Conservation (phyloP, 37 sponge, comb jelly and placozoan genomes). For the Ephydatia muelleri region DNA sequence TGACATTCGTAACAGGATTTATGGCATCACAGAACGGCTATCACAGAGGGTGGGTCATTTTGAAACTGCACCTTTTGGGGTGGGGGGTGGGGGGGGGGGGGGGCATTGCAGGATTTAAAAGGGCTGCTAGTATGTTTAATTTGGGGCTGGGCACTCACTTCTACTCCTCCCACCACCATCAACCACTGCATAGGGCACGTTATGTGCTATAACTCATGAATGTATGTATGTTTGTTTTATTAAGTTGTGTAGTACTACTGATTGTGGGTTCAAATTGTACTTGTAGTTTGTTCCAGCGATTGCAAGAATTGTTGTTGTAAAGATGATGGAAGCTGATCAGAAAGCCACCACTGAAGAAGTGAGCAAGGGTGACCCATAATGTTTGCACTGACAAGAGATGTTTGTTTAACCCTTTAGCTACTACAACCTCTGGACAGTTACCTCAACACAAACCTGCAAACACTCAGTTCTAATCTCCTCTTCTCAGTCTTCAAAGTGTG, state of each 20-base stretch:
- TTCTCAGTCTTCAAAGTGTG: conserved; percentile 34
- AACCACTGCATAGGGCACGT: no score
- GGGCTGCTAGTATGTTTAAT: no score
- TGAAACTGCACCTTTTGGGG: no score
- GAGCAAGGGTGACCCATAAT: not conserved
- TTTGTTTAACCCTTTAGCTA: conserved; percentile 7
- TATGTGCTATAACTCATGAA: no score
- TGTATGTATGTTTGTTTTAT: no score
- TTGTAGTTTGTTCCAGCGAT: not conserved
- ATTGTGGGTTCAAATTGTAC: not conserved
- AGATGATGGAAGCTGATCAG: not conserved
- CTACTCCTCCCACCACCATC: no score
- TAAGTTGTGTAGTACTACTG: not conserved
- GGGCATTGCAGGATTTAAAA: no score
- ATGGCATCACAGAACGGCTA: conserved; percentile 5
- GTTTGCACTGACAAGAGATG: not conserved
- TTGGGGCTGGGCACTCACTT: no score
- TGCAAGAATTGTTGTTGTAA: not conserved
- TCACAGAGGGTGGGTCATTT: not conserved
- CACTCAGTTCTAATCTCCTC: conserved; percentile 25
- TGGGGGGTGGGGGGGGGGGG: not conserved
- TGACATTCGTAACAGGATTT: conserved; percentile 40
- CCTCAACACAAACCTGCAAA: conserved; percentile 37
- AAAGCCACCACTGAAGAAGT: not conserved
- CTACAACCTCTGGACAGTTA: conserved; percentile 38